Evolutionary conservation across 2,113 vertebrate species (phyloP), one percentile per base, ranked within the genome.

Genomic region (Willisornis vidua): DNA sequence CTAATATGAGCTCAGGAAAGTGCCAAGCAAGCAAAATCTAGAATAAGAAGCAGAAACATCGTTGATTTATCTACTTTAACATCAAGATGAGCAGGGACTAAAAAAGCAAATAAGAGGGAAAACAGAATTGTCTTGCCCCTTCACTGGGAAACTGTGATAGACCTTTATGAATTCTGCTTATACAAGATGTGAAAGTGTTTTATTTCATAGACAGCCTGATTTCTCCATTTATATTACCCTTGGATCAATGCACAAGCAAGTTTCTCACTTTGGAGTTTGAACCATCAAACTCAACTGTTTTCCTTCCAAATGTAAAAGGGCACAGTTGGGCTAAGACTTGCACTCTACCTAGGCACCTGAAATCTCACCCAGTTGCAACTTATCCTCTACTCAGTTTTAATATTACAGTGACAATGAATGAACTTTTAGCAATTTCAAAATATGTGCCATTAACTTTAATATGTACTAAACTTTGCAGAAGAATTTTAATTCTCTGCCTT

Each of bases 161-260:
- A 25, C 49, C 51, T 79, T 86, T 79, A 37, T 46, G 81, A 91
- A 79, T 90, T 31, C n/a, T 87, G 39, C 72, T 92, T 89, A 78
- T 48, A 81, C 14, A 82, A 63, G 81, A 90, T 55, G 61, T 80
- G 54, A 68, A 67, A 54, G 33, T 0, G 0, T 67, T 77, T 91
- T 74, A 59, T 88, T 91, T 96, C 71, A 85, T 83, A 68, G 74
- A 46, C 54, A 49, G 39, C 31, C 65, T 74, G 55, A 7, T 95
- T 96, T 97, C 65, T 87, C 49, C 55, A 74, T 87, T 93, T 90
- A n/a, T 33, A 88, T 96, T 97, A 94, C 87, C 12, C 78, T 83
- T 91, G 80, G 91, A 93, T 97, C 83, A 81, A 37, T 66, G 39
- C 87, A 93, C 91, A 97, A 83, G 83, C 81, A 94, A 94, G 84